Evolutionary conservation across 2,797 vertebrate genomes (phyloP), one percentile per base, ranked within the genome.

Genomic region (Cryptoblepharus egeriae): DNA sequence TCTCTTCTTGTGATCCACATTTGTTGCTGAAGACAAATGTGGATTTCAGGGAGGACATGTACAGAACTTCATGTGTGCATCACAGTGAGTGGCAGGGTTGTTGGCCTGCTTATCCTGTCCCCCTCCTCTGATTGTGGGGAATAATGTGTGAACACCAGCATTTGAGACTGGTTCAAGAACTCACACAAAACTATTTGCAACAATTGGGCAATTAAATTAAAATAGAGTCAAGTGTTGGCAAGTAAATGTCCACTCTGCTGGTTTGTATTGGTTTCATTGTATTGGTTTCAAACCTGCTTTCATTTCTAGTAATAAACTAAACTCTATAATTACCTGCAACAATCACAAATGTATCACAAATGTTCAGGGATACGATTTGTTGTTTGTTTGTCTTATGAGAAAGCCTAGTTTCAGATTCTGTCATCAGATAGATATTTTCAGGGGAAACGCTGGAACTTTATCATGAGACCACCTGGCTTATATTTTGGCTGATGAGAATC

Each of bases 381-480:
- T 45, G 6, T 42, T 81, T 84, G 80, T 75, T 91, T 83, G 90
- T 57, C 88, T 88, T 65, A 71, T 77, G 64, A 85, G 81, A 71
- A 88, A 92, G 87, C 49, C 55, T 63, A 64, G 82, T 87, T 64
- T 67, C 88, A 79, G 84, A 70, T 77, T 92, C 80, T 90, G 87
- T 89, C 76, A 67, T 73, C 88, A 61, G 75, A 79, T 85, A 81
- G 57, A 71, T 67, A 88, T 89, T 88, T 91, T 88, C 72, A 49
- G 74, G 78, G 76, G 10, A 0, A 70, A 39, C 32, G 71, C 81
- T 77, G 83, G 52, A 76, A 64, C 81, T 91, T 85, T 88, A 80
- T 84, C 28, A 0, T 91, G 86, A 84, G 61, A 82, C 84, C 75
- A 67, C 61, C 22, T n/a, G 85, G 72, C 57, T 57, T 81, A 32